These are phyloP conservation scores for Dynastes maya DNA, from an alignment of 2,888 invertebrate species.

Conservation along the genomic window DNA sequence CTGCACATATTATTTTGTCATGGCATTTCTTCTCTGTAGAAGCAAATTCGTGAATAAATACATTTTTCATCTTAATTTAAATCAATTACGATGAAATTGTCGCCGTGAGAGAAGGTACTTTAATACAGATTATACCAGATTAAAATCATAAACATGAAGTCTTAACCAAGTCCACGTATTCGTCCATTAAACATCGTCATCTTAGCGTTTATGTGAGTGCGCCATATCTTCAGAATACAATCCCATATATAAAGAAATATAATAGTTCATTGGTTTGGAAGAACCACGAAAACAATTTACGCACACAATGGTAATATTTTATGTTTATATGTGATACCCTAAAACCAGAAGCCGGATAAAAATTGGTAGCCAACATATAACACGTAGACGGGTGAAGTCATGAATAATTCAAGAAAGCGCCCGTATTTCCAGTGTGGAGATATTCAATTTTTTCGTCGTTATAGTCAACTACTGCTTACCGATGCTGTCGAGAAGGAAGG, in stretches of 20 bases:
- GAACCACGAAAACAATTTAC: conserved; percentile 45
- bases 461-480: conserved; percentile 42
- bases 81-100: conserved; percentile 22
- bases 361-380: conserved; percentile 56
- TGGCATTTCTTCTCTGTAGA: too few species aligned
- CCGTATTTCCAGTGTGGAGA: conserved; percentile 56
- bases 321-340: conserved; percentile 48
- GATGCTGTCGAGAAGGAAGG: conserved; percentile 24
- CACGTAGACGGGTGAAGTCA: conserved; percentile 57
- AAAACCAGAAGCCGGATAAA: conserved; percentile 56
- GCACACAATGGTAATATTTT: conserved; percentile 46
- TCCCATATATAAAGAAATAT: conserved; percentile 42
- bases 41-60: background rate
- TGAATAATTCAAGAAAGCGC: conserved; percentile 60
- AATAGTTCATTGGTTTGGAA: conserved; percentile 46
- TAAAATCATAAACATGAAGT: conserved; percentile 24
- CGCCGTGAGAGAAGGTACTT: background rate
- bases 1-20: too few species aligned
- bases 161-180: conserved; percentile 16
- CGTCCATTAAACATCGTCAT: conserved; percentile 37
- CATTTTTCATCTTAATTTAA: conserved; percentile 29
- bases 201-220: conserved; percentile 26
- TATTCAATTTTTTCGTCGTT: conserved; percentile 59
- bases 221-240: conserved; percentile 37
- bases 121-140: conserved; percentile 16